Percentiles rank a stretch among this genome's conserved stretches.
These are phyloP conservation scores for Melitaea athalia DNA, from an alignment of 2,888 invertebrate species.

Conservation along the genomic window DNA sequence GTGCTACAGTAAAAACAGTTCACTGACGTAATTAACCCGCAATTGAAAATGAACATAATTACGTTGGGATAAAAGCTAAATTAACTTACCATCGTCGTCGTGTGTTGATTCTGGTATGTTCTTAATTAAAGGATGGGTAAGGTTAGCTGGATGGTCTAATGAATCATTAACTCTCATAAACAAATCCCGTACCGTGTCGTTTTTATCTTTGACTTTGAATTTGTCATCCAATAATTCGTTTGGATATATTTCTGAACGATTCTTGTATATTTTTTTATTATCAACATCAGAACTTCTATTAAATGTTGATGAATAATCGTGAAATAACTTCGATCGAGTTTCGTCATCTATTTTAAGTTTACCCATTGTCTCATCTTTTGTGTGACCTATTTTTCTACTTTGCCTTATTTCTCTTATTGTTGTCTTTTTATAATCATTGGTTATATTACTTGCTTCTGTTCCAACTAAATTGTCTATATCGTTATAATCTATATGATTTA, in stretches of 20 bases:
- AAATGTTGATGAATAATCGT: constrained; percentile 71
- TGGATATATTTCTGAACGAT: not conserved
- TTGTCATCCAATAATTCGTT: constrained; percentile 27
- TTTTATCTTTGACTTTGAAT: constrained; percentile 33
- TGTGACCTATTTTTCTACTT: constrained; percentile 18
- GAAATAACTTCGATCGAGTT: constrained; percentile 65
- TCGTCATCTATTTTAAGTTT: constrained; percentile 67
- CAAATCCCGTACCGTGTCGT: constrained; percentile 24
- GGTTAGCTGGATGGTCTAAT: constrained; percentile 45
- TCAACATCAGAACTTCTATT: constrained; percentile 50
- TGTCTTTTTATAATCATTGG: not conserved
- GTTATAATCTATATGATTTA: not conserved
- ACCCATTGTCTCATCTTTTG: constrained; percentile 59
- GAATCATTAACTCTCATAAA: constrained; percentile 47
- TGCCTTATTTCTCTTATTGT: constrained; percentile 16
- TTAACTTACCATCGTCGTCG: constrained; percentile 55
- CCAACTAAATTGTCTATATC: not conserved
- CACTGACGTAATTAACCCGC: not conserved
- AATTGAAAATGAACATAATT: not conserved
- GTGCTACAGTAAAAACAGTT: not conserved
- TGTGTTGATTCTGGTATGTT: constrained; percentile 50
- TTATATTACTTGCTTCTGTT: constrained; percentile 7
- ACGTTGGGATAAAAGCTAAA: constrained; percentile 21
- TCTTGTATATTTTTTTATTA: not conserved
- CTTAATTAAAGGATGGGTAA: constrained; percentile 50